phyloP scores from a whole-genome alignment of 2,888 invertebrate species.

The Liodrosophila aerea region DNA sequence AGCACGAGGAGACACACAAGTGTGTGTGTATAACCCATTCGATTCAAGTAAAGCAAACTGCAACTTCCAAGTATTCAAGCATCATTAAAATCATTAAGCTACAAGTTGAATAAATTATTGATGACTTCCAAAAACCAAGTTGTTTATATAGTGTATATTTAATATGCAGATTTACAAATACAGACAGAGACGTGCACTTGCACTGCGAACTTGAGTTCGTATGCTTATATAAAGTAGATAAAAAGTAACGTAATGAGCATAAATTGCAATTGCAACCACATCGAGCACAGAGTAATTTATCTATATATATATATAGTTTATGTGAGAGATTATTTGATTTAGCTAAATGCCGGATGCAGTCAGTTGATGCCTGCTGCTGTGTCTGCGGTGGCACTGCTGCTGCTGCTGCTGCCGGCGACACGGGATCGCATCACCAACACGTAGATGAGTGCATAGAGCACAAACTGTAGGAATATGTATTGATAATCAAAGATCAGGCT shows the following conservation, averaged over 20 bases:
- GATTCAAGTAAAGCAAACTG: constrained; percentile 12
- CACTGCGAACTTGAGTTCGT: too few species aligned
- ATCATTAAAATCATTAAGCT: constrained; percentile 60
- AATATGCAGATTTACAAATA: constrained; percentile 14
- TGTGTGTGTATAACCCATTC: constrained; percentile 17
- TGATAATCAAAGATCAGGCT: constrained; percentile 68
- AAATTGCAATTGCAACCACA: constrained; percentile 56
- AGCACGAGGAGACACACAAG: constrained; percentile 11
- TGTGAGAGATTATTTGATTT: constrained; percentile 65
- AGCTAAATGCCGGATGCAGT: constrained; percentile 69
- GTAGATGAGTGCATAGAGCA: constrained; percentile 64
- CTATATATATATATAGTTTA: constrained; percentile 10
- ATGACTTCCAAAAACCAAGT: constrained; percentile 39
- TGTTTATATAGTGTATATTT: constrained; percentile 24
- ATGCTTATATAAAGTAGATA: too few species aligned
- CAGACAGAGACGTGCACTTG: constrained; percentile 1
- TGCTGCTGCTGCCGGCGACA: constrained; percentile 6
- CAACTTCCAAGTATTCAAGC: constrained; percentile 66
- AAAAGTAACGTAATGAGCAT: constrained; percentile 38
- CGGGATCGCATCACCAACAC: constrained; percentile 58
- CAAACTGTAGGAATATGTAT: constrained; percentile 69
- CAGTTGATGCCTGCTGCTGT: constrained; percentile 21
- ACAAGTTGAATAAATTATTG: constrained; percentile 69
- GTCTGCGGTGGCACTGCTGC: constrained; percentile 8
- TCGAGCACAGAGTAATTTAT: constrained; percentile 55